Evolutionary conservation across 2,797 vertebrate species (phyloP).

Genomic region (Periophthalmus magnuspinnatus): DNA sequence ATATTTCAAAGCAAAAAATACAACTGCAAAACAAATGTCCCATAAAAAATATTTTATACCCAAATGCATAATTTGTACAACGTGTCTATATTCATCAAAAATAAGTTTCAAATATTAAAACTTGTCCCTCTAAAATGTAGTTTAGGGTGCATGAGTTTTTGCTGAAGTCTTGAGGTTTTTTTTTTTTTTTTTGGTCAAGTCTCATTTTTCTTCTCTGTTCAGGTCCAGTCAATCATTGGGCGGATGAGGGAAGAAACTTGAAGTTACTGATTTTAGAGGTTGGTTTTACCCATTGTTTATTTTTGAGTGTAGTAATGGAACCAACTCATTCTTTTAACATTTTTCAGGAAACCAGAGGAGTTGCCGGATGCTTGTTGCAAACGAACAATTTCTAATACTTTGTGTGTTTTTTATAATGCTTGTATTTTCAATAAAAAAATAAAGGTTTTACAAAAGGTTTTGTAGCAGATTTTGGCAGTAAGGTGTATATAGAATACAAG

Average conservation of each 20-base stretch:
- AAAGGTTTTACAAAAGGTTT: not conserved
- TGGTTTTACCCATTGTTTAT: conserved; percentile 11
- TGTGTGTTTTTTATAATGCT: not conserved
- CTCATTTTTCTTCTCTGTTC: conserved; percentile 64
- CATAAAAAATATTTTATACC: conserved; percentile 68
- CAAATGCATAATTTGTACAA: conserved; percentile 66
- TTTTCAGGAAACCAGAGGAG: not conserved
- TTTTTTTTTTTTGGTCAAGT: conserved; percentile 7
- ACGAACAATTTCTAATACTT: not conserved
- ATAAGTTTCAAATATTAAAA: conserved; percentile 14
- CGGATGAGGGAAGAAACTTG: conserved; percentile 32
- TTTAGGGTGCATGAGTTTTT: conserved; percentile 74
- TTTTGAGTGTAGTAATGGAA: not conserved
- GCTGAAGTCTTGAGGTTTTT: conserved; percentile 33
- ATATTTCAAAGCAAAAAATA: conserved; percentile 71
- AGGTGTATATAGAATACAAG: not conserved
- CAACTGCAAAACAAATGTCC: conserved; percentile 69
- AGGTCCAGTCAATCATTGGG: conserved; percentile 54
- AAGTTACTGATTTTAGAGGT: conserved; percentile 37
- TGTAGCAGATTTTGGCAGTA: too few relatives aligned
- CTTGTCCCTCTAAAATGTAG: conserved; percentile 53
- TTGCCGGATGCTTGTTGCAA: not conserved
- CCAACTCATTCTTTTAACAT: not conserved
- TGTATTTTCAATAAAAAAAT: not conserved
- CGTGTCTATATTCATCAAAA: conserved; percentile 55